Conservation (phyloP, 2,113 vertebrate genomes). For the Sterrhoptilus dennistouni region DNA sequence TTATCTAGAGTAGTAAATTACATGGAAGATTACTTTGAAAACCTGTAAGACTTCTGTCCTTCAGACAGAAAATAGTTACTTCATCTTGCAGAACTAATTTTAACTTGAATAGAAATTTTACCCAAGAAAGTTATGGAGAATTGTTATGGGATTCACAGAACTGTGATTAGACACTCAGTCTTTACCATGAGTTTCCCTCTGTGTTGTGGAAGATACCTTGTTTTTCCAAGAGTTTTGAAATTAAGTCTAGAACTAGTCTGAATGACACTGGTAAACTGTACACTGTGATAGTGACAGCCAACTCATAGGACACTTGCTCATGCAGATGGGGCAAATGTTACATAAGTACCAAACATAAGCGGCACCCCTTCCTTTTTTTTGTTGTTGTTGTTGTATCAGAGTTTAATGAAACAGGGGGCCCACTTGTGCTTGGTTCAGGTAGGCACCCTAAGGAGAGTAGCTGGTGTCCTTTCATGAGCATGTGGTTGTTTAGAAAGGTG, state of each 20-base stretch:
- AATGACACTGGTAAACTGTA: background rate
- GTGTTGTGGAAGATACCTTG: background rate
- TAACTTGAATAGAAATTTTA: background rate
- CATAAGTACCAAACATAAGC: accelerated
- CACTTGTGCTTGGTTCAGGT: background rate
- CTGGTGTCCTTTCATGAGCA: background rate
- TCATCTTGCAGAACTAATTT: background rate
- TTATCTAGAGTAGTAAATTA: background rate
- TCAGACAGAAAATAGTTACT: background rate
- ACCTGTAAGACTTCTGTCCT: background rate
- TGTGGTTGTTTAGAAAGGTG: background rate
- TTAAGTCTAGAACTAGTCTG: background rate
- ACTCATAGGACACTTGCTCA: background rate
- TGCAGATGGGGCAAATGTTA: background rate
- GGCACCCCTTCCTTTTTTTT: background rate
- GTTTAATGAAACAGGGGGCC: background rate
- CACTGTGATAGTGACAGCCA: background rate
- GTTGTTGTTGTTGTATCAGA: background rate
- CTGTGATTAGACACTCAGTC: background rate
- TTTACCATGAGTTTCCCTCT: background rate
- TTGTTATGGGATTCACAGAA: background rate
- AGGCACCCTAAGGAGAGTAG: background rate
- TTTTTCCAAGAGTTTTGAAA: background rate
- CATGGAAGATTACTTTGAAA: background rate
- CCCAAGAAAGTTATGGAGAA: background rate